A percentile compares a stretch with the other conserved stretches of the same genome.
Evolutionary conservation across 2,797 vertebrate genomes (phyloP).

Genomic region (Rhincodon typus): DNA sequence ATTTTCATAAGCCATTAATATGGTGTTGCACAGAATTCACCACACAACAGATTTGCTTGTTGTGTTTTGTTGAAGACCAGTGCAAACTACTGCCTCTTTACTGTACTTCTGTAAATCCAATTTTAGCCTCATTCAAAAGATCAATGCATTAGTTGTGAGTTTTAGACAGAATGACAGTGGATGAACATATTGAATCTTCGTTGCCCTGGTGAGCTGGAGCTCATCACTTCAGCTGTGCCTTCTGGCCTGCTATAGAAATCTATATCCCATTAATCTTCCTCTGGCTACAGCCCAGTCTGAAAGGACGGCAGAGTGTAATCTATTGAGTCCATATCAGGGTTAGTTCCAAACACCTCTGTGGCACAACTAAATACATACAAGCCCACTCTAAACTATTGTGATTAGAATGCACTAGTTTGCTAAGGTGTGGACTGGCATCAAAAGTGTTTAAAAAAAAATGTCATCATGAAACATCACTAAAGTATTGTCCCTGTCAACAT

Average conservation of each 20-base stretch:
- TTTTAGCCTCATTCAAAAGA: constrained; percentile 28
- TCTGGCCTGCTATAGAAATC: constrained; percentile 24
- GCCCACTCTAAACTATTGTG: too few relatives aligned
- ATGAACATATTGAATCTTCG: constrained; percentile 7
- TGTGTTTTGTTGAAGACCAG: too few relatives aligned
- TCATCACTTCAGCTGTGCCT: constrained; percentile 31
- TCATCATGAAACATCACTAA: neutral
- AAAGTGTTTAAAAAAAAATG: neutral
- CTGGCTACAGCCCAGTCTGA: neutral
- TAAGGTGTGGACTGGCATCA: neutral
- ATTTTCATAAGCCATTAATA: neutral
- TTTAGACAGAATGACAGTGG: constrained; percentile 23
- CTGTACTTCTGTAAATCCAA: neutral
- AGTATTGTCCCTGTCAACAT: neutral
- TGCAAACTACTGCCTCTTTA: neutral
- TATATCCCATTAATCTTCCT: constrained; percentile 36
- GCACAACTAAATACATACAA: neutral
- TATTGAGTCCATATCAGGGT: neutral
- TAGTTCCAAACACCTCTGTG: constrained; percentile 1
- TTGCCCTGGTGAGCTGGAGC: constrained; percentile 18
- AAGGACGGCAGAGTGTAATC: neutral
- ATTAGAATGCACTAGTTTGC: neutral
- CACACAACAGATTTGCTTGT: neutral
- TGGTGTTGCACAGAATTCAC: neutral
- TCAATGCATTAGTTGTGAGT: constrained; percentile 23